A percentile compares a stretch with the other conserved stretches of the same genome.
These are phyloP conservation scores for Lasioglossum marginatum DNA, from an alignment of 2,888 invertebrate genomes.

Conservation along the genomic window DNA sequence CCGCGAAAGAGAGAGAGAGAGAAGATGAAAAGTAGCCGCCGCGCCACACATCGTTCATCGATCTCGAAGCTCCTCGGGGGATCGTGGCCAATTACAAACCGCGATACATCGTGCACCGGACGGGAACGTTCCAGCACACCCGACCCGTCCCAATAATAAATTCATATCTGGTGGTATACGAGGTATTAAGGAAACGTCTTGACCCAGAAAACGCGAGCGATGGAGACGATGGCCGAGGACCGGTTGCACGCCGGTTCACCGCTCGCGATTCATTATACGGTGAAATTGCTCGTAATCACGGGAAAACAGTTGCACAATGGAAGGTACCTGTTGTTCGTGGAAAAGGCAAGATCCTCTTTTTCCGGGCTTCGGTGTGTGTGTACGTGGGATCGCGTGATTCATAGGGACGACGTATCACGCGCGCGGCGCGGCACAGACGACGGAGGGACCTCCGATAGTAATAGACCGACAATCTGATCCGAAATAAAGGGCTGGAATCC, in stretches of 20 bases:
- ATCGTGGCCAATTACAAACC: neutral
- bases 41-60: constrained; percentile 1
- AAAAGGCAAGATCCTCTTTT: constrained; percentile 4
- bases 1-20: neutral
- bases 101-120: constrained; percentile 3
- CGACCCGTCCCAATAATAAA: neutral
- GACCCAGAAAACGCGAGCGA: neutral
- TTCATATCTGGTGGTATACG: neutral
- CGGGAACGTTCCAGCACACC: neutral
- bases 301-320: constrained; percentile 13
- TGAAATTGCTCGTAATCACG: constrained; percentile 18
- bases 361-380: neutral
- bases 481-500: constrained; percentile 17
- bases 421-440: neutral
- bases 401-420: constrained; percentile 11
- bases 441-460: neutral
- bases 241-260: neutral
- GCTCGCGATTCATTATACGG: constrained; percentile 16
- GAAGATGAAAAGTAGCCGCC: neutral
- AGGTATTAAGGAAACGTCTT: constrained; percentile 1
- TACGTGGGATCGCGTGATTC: constrained; percentile 9
- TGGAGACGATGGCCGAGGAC: neutral
- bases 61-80: constrained; percentile 1
- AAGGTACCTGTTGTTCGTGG: constrained; percentile 11
- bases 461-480: constrained; percentile 16